Evolutionary conservation across 2,113 vertebrate species (phyloP), one percentile per base, ranked within the genome.

Genomic region (Falcunculus frontatus): DNA sequence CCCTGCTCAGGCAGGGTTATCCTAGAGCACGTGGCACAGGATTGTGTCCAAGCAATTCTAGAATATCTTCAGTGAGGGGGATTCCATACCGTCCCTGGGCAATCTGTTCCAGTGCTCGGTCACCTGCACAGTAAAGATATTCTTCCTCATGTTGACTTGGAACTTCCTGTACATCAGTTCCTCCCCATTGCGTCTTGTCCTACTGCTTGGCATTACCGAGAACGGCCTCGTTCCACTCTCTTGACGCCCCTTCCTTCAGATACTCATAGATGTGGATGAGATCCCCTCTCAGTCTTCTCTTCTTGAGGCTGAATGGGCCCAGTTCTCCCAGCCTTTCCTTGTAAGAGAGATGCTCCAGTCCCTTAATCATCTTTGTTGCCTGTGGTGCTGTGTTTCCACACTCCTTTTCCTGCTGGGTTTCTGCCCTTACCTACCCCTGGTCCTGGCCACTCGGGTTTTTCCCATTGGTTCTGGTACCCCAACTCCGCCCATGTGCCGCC

Each of bases 161-260:
- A 52, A 60, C 17, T 29, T 59, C 32, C 27, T 27, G 33, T 68
- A 7, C 46, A 22, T 52, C 21, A 9, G 6, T 50, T 77, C 33
- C 55, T 69, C 29, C 10, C 14, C 1, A 0, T 6, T 53, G 19
- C 5, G 4, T 33, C 53, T 60, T 33, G 46, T 39, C 27, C 22
- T 46, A 6, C 13, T 27, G 9, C 22, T 33, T 44, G 33, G 37
- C 37, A 44, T 2, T 22, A 37, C 27, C 0, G 1, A 59, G 44
- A 67, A 59, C 0, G 0, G 52, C 11, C 62, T 44, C 7, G 3
- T 6, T 68, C 32, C 27, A 68, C 35, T 9, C 17, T 42, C 21
- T 23, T 86, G 22, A 37, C 10, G 27, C 6, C 6, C 26, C 11
- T 60, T 7, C 32, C 5, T 17, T 42, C 52, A 68, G 6, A 52